Evolutionary conservation across 2,797 vertebrate genomes (phyloP).

Genomic region (Sylvia borin): DNA sequence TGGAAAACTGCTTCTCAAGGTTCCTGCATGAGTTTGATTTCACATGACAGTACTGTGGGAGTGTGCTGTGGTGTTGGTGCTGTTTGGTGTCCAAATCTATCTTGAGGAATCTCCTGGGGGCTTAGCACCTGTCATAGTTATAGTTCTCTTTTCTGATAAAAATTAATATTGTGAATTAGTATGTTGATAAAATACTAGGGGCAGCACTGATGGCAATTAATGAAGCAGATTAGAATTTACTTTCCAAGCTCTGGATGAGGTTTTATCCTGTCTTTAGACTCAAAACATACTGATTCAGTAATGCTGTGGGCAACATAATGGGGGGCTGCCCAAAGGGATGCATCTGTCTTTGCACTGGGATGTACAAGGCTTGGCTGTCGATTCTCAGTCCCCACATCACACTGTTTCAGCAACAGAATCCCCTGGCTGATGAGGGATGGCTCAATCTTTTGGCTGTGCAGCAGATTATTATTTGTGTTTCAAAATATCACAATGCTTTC

Average conservation of each 20-base stretch:
- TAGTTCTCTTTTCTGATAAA: not conserved
- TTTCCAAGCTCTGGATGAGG: not conserved
- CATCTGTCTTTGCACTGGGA: not conserved
- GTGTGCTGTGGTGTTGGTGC: not conserved
- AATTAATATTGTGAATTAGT: not conserved
- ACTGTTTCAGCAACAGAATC: not conserved
- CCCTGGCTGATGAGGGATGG: not conserved
- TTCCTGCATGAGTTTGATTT: constrained; percentile 32
- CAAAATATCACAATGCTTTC: constrained; percentile 2
- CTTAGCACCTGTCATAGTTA: not conserved
- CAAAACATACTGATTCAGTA: not conserved
- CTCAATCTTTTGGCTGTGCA: not conserved
- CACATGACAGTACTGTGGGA: constrained; percentile 27
- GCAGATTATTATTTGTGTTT: not conserved
- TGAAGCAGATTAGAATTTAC: constrained; percentile 8
- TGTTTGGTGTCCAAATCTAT: constrained; percentile 9
- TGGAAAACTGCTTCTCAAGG: constrained; percentile 1
- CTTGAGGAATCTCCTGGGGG: not conserved
- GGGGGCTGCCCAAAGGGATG: not conserved
- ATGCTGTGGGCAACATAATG: not conserved
- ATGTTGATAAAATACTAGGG: not conserved
- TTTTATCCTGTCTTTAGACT: not conserved
- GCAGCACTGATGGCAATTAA: constrained; percentile 3
- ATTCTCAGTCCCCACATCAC: not conserved
- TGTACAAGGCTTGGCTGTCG: not conserved